Base-by-base conservation (phyloP, 1,140 invertebrate species). In the Plodia interpunctella region DNA sequence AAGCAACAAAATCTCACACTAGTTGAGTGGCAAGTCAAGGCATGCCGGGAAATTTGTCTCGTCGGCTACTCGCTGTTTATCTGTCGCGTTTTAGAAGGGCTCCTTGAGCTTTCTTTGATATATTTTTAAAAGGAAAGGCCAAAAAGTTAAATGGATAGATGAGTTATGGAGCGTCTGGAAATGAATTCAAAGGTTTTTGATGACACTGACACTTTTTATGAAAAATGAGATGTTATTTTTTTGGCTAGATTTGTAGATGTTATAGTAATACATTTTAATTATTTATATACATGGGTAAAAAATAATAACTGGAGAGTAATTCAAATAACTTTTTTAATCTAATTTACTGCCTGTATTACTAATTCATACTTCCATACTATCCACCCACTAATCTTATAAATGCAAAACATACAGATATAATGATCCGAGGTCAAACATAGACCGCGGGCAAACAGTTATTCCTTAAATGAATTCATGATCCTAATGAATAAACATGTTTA, bases 1-100 rank as follows among this genome's bases (percentile, higher is more conserved):
- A 88, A 88, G 78, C 78, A 80, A 74, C 65, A 69, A 67, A 79
- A 87, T 77, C 77, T 82, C 80, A 80, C 78, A 78, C 78, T 76
- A 79, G 75, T 81, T 80, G 79, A 83, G 84, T 83, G 80, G 77
- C 79, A 77, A 76, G 84, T 74, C 66, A 70, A 80, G 78, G 80
- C 73, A 78, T 71, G 79, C 74, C 69, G 74, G 66, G 70, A 71
- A 84, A 80, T 87, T 82, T 83, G 80, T 83, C 74, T 81, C 70
- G 71, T 72, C 55, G 68, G 63, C 65, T 62, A 72, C 64, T 56
- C 15, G 56, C 49, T 50, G 59, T 60, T 60, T 60, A 55, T 60
- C 55, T 60, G 53, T 32, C 52, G 55, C 55, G 18, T 57, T 35
- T 55, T 55, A 55, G 38, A 32, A 38, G 52, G 19, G 50, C 50